A percentile compares a stretch with the other conserved stretches of the same genome.
These are phyloP conservation scores for Eristalinus sepulchralis DNA, from an alignment of 2,888 invertebrate species.

Conservation along the genomic window DNA sequence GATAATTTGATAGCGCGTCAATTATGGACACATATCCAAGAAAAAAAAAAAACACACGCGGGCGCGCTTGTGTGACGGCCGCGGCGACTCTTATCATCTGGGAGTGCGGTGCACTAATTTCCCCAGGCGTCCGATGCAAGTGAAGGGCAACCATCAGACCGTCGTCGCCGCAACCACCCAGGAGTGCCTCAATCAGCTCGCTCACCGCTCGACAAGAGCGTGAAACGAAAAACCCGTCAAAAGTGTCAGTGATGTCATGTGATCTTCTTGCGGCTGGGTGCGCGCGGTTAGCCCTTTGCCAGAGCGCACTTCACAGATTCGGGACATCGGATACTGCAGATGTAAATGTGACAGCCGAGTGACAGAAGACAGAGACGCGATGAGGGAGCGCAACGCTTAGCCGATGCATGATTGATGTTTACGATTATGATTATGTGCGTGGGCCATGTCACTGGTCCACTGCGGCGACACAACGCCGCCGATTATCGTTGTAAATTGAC, in stretches of 20 bases:
- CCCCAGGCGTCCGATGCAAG: constrained; percentile 12
- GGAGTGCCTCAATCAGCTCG: constrained; percentile 36
- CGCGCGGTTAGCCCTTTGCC: constrained; percentile 34
- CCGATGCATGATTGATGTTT: constrained; percentile 62
- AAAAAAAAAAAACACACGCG: background rate
- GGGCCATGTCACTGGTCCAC: constrained; percentile 19
- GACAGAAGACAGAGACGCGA: constrained; percentile 51
- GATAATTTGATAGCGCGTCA: constrained; percentile 65
- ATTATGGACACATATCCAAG: constrained; percentile 33
- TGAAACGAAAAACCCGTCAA: constrained; percentile 3
- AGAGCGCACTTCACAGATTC: constrained; percentile 34
- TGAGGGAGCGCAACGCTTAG: constrained; percentile 9
- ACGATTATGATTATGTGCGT: constrained; percentile 62
- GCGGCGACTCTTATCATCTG: constrained; percentile 44
- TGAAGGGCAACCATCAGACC: constrained; percentile 29
- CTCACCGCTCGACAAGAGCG: constrained; percentile 25
- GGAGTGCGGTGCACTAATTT: constrained; percentile 47
- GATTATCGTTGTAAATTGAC: constrained; percentile 44
- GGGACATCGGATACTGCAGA: constrained; percentile 38
- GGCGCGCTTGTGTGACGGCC: background rate
- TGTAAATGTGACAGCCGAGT: constrained; percentile 63
- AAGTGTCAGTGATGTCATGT: constrained; percentile 30
- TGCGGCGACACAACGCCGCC: constrained; percentile 18
- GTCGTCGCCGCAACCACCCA: constrained; percentile 33
- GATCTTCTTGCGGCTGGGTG: constrained; percentile 42